Conservation (phyloP, 2,797 vertebrate genomes). For the Galago senegalensis region DNA sequence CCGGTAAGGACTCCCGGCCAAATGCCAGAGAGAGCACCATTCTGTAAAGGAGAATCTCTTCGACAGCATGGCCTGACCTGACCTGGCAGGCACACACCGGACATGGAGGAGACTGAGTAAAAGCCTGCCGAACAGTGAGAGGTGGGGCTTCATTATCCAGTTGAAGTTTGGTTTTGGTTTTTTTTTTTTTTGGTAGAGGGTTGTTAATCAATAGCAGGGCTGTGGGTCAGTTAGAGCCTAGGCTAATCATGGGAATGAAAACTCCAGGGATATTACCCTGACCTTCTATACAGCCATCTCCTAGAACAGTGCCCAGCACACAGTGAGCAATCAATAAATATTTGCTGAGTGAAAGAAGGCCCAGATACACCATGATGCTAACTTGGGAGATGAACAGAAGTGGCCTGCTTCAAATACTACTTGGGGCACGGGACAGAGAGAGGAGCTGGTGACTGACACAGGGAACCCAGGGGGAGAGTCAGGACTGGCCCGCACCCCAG, state of each 20-base stretch:
- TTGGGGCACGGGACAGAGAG: neutral
- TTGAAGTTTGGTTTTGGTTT: neutral
- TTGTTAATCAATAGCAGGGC: neutral
- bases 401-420: neutral
- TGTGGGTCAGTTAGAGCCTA: neutral
- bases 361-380: neutral
- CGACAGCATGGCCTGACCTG: neutral
- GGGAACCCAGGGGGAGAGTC: neutral
- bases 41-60: neutral
- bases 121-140: neutral
- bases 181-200: neutral
- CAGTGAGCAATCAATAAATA: neutral
- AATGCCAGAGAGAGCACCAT: conserved; percentile 2
- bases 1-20: neutral
- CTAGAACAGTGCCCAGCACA: neutral
- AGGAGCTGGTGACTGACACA: neutral
- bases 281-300: neutral
- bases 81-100: neutral
- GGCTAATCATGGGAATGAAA: conserved; percentile 53
- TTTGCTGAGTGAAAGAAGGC: neutral
- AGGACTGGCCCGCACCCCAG: neutral
- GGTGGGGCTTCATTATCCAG: neutral
- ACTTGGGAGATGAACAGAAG: neutral
- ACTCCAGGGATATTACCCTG: neutral
- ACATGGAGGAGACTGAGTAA: neutral